Evolutionary conservation across 2,888 invertebrate genomes (phyloP), one percentile per base, ranked within the genome.

Genomic region (Pheosia tremula): DNA sequence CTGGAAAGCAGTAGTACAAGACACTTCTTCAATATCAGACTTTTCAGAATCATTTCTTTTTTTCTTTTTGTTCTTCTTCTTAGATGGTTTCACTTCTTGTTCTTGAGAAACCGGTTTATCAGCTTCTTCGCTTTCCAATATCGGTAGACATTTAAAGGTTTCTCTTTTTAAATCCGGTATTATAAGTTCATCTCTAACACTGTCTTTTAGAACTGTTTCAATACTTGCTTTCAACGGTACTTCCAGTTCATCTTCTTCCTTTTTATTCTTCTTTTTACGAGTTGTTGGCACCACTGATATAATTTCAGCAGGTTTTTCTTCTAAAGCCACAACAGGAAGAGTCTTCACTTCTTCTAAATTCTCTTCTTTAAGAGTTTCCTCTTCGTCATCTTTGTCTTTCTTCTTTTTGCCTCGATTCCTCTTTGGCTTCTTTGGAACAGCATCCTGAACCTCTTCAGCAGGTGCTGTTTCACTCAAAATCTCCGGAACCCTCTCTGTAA

Each of bases 371-470:
- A 8, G 0, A 43, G 58, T 62, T 59, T 72, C 74, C 37, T 78
- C 75, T 7, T 71, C 62, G 45, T 69, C 69, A 49, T 79, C 76
- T 58, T 75, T 72, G 63, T 72, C 67, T 78, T 88, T 88, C 69
- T 91, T 93, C 73, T 93, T 94, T 68, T 92, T 93, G 64, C 88
- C 87, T 81, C 88, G 85, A 58, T 87, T 90, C 66, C 94, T 79
- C 75, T 94, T 93, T 0, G 94, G 94, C 77, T 93, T 93, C n/a
- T 89, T 89, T 0, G 94, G 94, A 24, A 77, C 75, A 60, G 84
- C 83, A 62, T 77, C 80, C 59, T 78, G 80, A 39, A 59, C 69
- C 68, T 64, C 71, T 24, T 70, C 58, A 53, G 73, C 71, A 10
- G 61, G 49, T 36, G 75, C 58, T 57, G 73, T 56, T 69, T 80